Percentiles rank a stretch among this genome's conserved stretches.
phyloP scores from a whole-genome alignment of 2,113 vertebrate genomes.

The Onychorhynchus coronatus region DNA sequence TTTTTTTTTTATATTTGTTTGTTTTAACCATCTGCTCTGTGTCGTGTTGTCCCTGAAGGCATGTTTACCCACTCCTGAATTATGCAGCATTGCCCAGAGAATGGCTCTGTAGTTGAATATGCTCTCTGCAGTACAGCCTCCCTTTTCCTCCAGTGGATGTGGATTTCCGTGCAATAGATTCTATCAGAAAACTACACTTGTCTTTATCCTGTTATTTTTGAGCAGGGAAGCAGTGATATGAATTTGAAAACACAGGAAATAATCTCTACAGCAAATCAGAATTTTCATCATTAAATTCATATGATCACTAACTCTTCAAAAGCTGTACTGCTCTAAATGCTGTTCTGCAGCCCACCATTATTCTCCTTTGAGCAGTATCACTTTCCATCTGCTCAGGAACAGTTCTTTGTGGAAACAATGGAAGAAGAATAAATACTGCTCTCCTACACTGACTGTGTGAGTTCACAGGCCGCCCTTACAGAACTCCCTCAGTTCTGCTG shows the following conservation, averaged over 20 bases:
- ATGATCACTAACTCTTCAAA: background rate
- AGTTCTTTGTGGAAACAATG: background rate
- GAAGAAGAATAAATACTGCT: background rate
- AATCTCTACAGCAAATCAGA: background rate
- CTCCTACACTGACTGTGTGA: background rate
- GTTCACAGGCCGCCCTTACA: background rate
- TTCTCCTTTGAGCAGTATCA: background rate
- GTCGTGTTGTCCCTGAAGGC: constrained; percentile 41
- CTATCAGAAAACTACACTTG: background rate
- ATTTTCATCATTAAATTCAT: background rate
- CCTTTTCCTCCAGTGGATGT: background rate
- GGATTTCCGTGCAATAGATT: background rate
- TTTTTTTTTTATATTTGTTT: background rate
- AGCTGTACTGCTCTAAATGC: constrained; percentile 3
- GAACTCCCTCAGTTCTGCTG: background rate
- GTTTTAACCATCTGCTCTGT: constrained; percentile 8
- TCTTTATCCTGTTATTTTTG: constrained; percentile 5
- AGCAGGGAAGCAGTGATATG: background rate
- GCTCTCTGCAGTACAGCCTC: constrained; percentile 25
- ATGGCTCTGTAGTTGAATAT: constrained; percentile 55
- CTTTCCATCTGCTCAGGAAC: background rate
- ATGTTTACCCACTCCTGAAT: constrained; percentile 50
- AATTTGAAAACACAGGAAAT: background rate
- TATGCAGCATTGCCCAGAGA: constrained; percentile 67
- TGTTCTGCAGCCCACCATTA: background rate